These are phyloP conservation scores for Sebastes nivosus DNA, from an alignment of 2,797 vertebrate species.

Conservation along the genomic window DNA sequence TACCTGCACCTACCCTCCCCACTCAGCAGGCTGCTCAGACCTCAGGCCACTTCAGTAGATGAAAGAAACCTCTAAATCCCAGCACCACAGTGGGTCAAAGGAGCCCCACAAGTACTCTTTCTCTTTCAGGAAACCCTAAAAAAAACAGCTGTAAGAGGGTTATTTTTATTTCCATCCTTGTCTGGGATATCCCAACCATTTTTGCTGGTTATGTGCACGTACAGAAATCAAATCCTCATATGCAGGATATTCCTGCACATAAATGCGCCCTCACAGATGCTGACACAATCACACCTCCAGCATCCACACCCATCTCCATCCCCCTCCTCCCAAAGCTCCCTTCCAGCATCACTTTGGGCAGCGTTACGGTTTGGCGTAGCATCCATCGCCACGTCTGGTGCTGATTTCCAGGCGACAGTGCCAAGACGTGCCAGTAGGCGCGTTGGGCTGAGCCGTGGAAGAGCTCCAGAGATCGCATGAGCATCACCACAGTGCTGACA, in stretches of 20 bases:
- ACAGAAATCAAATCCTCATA: not conserved
- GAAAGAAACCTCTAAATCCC: conserved; percentile 52
- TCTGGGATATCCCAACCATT: not conserved
- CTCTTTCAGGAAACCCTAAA: not conserved
- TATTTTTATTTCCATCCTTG: not conserved
- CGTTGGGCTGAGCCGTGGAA: conserved; percentile 9
- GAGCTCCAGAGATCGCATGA: conserved; percentile 20
- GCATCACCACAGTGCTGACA: conserved; percentile 14
- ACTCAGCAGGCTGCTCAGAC: conserved; percentile 48
- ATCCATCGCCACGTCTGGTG: conserved; percentile 33
- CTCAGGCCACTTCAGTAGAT: conserved; percentile 59
- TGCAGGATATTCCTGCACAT: conserved; percentile 13
- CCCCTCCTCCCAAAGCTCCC: conserved; percentile 1
- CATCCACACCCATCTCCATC: conserved; percentile 25
- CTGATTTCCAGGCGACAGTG: conserved; percentile 29
- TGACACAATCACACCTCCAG: conserved; percentile 33
- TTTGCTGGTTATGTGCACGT: rapidly evolving
- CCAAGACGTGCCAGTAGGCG: conserved; percentile 11
- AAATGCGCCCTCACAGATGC: conserved; percentile 35
- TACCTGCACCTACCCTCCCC: not conserved
- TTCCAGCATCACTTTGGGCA: conserved; percentile 13
- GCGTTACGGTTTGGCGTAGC: conserved; percentile 36
- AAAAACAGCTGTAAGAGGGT: not conserved
- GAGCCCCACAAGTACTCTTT: conserved; percentile 7
- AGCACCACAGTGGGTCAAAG: conserved; percentile 7